Percentiles rank a stretch among this genome's conserved stretches.
phyloP scores from a whole-genome alignment of 1,140 invertebrate species.

The Ceratosolen fusciceps region DNA sequence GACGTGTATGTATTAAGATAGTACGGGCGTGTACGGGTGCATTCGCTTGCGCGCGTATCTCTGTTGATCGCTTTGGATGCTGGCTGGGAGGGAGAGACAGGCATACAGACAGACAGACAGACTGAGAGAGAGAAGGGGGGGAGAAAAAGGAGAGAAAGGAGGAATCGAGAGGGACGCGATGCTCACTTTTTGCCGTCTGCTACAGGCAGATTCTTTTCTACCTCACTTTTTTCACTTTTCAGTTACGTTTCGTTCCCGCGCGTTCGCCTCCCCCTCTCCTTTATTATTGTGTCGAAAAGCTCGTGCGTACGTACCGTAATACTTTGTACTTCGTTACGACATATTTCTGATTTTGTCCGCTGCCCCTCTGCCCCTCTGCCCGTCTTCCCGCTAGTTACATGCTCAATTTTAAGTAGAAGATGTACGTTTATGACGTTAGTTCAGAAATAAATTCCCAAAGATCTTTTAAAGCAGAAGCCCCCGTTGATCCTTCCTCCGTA shows the following conservation, averaged over 20 bases:
- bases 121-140: background rate
- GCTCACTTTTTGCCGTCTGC: conserved; percentile 29
- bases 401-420: background rate
- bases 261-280: background rate
- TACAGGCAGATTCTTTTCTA: conserved; percentile 17
- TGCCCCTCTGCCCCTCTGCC: no score
- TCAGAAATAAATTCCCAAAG: background rate
- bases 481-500: background rate
- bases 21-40: no score
- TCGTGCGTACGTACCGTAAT: background rate
- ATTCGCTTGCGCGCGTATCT: no score
- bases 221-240: background rate
- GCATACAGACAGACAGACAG: background rate
- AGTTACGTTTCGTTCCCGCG: background rate
- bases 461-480: background rate
- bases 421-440: background rate
- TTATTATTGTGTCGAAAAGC: conserved; percentile 22
- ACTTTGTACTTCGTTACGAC: conserved; percentile 7
- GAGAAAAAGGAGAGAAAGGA: background rate
- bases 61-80: no score
- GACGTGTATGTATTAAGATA: no score
- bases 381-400: background rate
- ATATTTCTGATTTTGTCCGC: conserved; percentile 13
- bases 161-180: background rate
- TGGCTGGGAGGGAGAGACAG: no score